Evolutionary conservation across 2,113 vertebrate genomes (phyloP), one percentile per base, ranked within the genome.

Genomic region (Hippoglossus stenolepis): DNA sequence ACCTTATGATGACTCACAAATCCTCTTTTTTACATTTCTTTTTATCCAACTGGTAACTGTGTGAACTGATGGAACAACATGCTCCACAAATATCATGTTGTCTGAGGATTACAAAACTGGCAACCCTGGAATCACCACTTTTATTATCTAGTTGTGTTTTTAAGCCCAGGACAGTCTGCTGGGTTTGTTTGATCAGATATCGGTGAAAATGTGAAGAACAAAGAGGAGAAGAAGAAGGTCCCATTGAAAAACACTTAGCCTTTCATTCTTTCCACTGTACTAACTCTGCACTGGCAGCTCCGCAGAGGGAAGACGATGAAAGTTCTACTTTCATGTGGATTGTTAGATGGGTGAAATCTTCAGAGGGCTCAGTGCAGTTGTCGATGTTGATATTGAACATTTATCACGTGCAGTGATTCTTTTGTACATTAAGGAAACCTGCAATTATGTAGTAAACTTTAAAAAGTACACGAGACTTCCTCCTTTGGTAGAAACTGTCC

Each of bases 171-270:
- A 65, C 72, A 71, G 66, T 70, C 77, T 75, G 70, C 75, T 57
- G 5, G 31, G 60, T 56, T 51, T 68, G 45, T 84, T 89, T 80
- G 77, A 73, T 70, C 64, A 75, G 38, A 74, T 62, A 63, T 17
- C 47, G 73, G 70, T 85, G 57, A 35, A 75, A 66, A 67, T 70
- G n/a, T 69, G n/a, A 64, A 82, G 59, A 80, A 86, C 75, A 85
- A 79, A 71, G 59, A 15, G 0, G 15, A 53, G 24, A 18, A 35
- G 21, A 40, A 67, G 24, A 64, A 38, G 13, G 45, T 49, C 47
- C 43, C 49, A 40, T 71, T 83, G 86, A 84, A 76, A 72, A 84
- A 38, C 43, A 77, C 65, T 69, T 53, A 75, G 47, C 65, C 65
- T 83, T 84, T 85, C 20, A 73, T 86, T 53, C 67, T 57, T 17